Evolutionary conservation across 2,797 vertebrate genomes (phyloP).

Genomic region (Podarcis lilfordi): DNA sequence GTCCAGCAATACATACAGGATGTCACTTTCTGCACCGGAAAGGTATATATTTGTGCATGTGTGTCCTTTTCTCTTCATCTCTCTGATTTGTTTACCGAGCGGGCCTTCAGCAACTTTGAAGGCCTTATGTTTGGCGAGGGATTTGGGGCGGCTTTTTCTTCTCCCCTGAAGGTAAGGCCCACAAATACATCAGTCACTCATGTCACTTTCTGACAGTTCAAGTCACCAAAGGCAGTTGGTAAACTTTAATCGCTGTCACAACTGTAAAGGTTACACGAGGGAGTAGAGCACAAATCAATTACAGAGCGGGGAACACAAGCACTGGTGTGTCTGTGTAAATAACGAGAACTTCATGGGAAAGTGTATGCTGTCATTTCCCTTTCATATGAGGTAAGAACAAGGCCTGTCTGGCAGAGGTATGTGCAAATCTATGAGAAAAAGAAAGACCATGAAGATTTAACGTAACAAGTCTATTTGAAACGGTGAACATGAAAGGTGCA

Average conservation of each 20-base stretch:
- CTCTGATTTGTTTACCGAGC: constrained; percentile 59
- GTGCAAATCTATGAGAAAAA: neutral
- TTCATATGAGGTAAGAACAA: constrained; percentile 22
- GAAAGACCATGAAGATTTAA: neutral
- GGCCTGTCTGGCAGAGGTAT: neutral
- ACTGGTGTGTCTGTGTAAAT: neutral
- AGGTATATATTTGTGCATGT: neutral
- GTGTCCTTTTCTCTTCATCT: constrained; percentile 32
- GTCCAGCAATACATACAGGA: constrained; percentile 7
- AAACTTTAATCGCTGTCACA: constrained; percentile 75
- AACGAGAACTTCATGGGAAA: neutral
- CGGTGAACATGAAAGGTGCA: neutral
- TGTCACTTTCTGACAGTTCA: constrained; percentile 71
- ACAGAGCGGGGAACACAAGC: constrained; percentile 24
- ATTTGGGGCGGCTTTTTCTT: constrained; percentile 48
- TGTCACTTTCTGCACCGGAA: constrained; percentile 14
- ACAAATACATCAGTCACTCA: constrained; percentile 71
- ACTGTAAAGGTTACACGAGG: constrained; percentile 63
- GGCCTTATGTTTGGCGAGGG: constrained; percentile 45
- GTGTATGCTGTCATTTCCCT: constrained; percentile 14
- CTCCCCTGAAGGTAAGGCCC: constrained; percentile 42
- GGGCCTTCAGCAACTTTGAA: constrained; percentile 53
- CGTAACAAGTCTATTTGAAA: neutral
- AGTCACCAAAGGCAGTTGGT: constrained; percentile 71
- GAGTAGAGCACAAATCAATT: constrained; percentile 56